A percentile compares a stretch with the other conserved stretches of the same genome.
phyloP scores from a whole-genome alignment of 2,888 invertebrate species.

The Tenthredo amoena region DNA sequence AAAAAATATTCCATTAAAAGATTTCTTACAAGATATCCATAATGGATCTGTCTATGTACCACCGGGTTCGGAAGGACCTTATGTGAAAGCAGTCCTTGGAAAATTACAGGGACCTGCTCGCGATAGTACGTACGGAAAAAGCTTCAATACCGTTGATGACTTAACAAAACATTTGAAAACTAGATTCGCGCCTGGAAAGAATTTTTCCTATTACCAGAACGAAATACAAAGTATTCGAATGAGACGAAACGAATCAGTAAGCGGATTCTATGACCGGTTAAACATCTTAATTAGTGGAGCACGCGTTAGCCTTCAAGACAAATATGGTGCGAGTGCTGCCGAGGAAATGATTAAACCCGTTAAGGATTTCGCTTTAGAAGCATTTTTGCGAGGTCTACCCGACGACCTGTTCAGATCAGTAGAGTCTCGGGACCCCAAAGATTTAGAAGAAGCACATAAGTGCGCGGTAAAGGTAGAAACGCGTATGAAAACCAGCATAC shows the following conservation, averaged over 20 bases:
- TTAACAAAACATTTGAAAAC: conserved; percentile 34
- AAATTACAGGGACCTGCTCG: too few relatives aligned
- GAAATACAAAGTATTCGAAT: background rate
- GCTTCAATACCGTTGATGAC: background rate
- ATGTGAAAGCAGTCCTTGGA: too few relatives aligned
- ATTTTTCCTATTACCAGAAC: conserved; percentile 40
- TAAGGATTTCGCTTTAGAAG: background rate
- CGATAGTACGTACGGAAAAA: too few relatives aligned
- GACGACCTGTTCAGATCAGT: background rate
- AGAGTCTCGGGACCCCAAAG: background rate
- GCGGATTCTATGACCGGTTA: conserved; percentile 36
- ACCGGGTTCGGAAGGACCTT: too few relatives aligned
- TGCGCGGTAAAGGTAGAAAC: background rate
- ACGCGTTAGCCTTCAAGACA: background rate
- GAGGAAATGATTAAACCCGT: background rate
- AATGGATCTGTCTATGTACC: too few relatives aligned
- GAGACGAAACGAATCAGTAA: conserved; percentile 13
- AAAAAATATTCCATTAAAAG: conserved; percentile 38
- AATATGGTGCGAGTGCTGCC: background rate
- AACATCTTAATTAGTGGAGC: conserved; percentile 34
- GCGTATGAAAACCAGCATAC: background rate
- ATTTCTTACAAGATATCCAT: background rate
- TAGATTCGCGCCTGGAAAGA: conserved; percentile 35
- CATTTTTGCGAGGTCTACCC: background rate
- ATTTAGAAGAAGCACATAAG: background rate